These are phyloP conservation scores for Macaria liturata DNA, from an alignment of 2,888 invertebrate species.

Conservation along the genomic window DNA sequence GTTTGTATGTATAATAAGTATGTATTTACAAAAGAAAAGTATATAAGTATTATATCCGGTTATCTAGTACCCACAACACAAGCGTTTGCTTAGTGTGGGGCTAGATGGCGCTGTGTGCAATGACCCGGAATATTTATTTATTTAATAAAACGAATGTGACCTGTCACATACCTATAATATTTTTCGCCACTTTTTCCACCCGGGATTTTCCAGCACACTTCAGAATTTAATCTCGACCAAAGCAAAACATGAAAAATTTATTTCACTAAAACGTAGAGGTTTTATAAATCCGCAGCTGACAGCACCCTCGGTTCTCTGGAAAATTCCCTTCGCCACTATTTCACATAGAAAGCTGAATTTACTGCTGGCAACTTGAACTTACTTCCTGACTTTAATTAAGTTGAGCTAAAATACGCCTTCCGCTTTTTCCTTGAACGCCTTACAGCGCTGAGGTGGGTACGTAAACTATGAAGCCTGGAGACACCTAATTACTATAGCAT, in stretches of 20 bases:
- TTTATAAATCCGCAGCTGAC: slow-evolving; percentile 16
- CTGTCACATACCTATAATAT: too few relatives aligned
- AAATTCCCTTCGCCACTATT: slow-evolving; percentile 24
- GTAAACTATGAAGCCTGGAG: too few relatives aligned
- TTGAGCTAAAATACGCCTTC: slow-evolving; percentile 25
- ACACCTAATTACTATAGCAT: too few relatives aligned
- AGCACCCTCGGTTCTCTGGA: slow-evolving; percentile 9
- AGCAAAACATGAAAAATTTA: not conserved
- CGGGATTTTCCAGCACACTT: not conserved
- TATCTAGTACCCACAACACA: too few relatives aligned
- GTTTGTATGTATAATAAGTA: too few relatives aligned
- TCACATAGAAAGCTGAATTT: slow-evolving; percentile 26
- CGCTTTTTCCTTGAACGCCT: slow-evolving; percentile 24
- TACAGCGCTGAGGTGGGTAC: slow-evolving; percentile 14
- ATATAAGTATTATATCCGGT: too few relatives aligned
- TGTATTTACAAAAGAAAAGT: too few relatives aligned
- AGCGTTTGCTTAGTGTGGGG: too few relatives aligned
- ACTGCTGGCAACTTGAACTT: slow-evolving; percentile 23
- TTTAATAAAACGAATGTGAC: too few relatives aligned
- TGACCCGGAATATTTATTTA: too few relatives aligned
- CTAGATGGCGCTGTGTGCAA: too few relatives aligned
- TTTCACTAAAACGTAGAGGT: not conserved
- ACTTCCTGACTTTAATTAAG: slow-evolving; percentile 31
- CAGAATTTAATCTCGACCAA: not conserved
- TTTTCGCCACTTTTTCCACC: not conserved